Conservation (phyloP, 2,797 vertebrate genomes). For the Crenichthys baileyi region DNA sequence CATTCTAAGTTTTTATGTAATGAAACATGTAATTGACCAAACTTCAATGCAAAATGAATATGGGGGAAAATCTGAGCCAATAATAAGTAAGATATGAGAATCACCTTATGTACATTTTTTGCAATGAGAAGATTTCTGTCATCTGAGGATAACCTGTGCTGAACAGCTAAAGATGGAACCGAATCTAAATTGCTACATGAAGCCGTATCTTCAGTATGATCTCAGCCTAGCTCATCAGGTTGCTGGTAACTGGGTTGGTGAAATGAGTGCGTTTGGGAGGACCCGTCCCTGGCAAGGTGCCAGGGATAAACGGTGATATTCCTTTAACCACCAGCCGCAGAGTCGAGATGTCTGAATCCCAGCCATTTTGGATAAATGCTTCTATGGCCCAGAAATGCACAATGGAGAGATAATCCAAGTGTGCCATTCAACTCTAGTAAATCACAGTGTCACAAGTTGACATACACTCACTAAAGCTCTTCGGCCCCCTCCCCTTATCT, state of each 20-base stretch:
- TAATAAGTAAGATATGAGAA: too few species aligned
- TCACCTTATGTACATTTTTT: too few species aligned
- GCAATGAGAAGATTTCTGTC: too few species aligned
- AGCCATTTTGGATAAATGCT: slow-evolving; percentile 63
- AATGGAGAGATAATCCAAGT: slow-evolving; percentile 50
- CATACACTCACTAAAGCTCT: slow-evolving; percentile 35
- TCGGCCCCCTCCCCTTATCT: slow-evolving; percentile 42
- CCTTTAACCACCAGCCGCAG: slow-evolving; percentile 72
- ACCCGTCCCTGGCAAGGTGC: slow-evolving; percentile 56
- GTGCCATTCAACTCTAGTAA: slow-evolving; percentile 58
- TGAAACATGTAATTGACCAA: too few species aligned
- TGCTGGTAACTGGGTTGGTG: slow-evolving; percentile 30
- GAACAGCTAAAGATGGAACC: slow-evolving; percentile 57
- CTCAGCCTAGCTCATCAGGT: slow-evolving; percentile 66
- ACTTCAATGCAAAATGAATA: too few species aligned
- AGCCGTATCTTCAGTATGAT: slow-evolving; percentile 71
- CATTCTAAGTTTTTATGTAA: too few species aligned
- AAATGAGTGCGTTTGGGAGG: slow-evolving; percentile 6
- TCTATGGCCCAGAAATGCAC: slow-evolving; percentile 59
- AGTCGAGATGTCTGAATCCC: slow-evolving; percentile 71
- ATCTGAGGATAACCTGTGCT: slow-evolving; percentile 26
- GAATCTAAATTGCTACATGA: slow-evolving; percentile 67
- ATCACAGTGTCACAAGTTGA: slow-evolving; percentile 61
- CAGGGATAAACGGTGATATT: slow-evolving; percentile 80
- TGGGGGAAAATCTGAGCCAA: too few species aligned